These are phyloP conservation scores for Apis laboriosa DNA, from an alignment of 1,140 invertebrate species.

Conservation along the genomic window DNA sequence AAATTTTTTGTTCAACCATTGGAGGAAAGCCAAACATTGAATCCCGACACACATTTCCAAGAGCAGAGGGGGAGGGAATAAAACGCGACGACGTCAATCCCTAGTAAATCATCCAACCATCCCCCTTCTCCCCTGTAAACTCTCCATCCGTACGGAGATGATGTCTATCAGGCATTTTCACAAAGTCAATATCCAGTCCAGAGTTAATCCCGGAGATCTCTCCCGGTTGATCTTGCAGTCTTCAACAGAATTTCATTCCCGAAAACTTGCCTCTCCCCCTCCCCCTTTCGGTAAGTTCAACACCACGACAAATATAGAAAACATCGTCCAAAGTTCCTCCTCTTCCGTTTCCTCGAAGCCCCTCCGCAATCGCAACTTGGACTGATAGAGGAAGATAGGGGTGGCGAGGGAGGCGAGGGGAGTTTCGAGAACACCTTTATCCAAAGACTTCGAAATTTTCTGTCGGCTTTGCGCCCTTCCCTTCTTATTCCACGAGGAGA, in stretches of 20 bases:
- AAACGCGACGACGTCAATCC: background rate
- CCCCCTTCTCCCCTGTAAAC: background rate
- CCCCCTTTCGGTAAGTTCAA: background rate
- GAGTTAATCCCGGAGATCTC: slow-evolving; percentile 32
- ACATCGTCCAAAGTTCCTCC: slow-evolving; percentile 9
- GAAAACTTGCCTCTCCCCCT: slow-evolving; percentile 9
- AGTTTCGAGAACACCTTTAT: slow-evolving; percentile 21
- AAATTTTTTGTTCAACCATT: too few species aligned
- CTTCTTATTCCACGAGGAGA: slow-evolving; percentile 22
- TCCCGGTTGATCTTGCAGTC: slow-evolving; percentile 39
- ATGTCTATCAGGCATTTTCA: slow-evolving; percentile 10
- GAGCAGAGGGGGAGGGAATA: too few species aligned
- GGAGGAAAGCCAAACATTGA: too few species aligned
- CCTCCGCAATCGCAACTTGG: background rate
- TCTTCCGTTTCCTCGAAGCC: background rate
- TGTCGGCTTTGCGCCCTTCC: slow-evolving; percentile 30
- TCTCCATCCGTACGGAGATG: background rate
- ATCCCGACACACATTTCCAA: too few species aligned
- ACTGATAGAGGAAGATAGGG: too few species aligned
- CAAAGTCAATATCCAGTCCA: slow-evolving; percentile 34
- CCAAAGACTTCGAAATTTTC: slow-evolving; percentile 49
- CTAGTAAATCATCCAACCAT: background rate
- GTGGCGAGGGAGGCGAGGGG: background rate
- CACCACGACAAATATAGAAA: slow-evolving; percentile 38
- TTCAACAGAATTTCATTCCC: slow-evolving; percentile 33